These are phyloP conservation scores for Caranx ignobilis DNA, from an alignment of 2,113 vertebrate species.

Conservation along the genomic window DNA sequence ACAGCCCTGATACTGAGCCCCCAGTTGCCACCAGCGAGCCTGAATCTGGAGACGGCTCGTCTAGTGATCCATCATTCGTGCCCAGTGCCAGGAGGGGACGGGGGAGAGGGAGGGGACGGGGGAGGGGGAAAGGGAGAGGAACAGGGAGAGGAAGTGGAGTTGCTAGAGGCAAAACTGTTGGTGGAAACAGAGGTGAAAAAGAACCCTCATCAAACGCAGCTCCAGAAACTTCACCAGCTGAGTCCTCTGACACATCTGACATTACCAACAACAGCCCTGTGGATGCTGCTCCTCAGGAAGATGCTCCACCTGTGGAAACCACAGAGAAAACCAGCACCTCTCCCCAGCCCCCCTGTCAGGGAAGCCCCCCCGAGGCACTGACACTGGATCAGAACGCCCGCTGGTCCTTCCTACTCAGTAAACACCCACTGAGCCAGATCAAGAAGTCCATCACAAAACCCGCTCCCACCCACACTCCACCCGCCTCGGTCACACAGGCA, in stretches of 20 bases:
- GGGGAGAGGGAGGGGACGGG: background rate
- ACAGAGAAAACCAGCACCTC: background rate
- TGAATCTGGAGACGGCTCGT: background rate
- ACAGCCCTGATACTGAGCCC: background rate
- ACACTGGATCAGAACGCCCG: constrained; percentile 4
- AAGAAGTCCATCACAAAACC: background rate
- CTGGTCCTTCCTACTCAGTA: constrained; percentile 79
- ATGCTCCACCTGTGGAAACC: background rate
- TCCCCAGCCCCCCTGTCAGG: background rate
- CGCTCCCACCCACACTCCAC: background rate
- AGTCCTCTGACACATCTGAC: background rate
- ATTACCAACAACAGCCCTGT: background rate
- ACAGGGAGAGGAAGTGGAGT: background rate
- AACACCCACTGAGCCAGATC: constrained; percentile 57
- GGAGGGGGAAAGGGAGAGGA: background rate
- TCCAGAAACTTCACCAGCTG: background rate
- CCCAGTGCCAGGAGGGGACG: background rate
- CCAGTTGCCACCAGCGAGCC: background rate
- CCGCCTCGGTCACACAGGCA: background rate
- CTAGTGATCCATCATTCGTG: constrained; percentile 36
- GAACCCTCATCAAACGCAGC: background rate
- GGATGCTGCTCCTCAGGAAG: background rate
- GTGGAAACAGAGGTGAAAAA: constrained; percentile 1
- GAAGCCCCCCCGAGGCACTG: background rate
- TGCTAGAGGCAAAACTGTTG: background rate